Evolutionary conservation across 2,113 vertebrate genomes (phyloP).

Genomic region (Acanthochromis polyacanthus): DNA sequence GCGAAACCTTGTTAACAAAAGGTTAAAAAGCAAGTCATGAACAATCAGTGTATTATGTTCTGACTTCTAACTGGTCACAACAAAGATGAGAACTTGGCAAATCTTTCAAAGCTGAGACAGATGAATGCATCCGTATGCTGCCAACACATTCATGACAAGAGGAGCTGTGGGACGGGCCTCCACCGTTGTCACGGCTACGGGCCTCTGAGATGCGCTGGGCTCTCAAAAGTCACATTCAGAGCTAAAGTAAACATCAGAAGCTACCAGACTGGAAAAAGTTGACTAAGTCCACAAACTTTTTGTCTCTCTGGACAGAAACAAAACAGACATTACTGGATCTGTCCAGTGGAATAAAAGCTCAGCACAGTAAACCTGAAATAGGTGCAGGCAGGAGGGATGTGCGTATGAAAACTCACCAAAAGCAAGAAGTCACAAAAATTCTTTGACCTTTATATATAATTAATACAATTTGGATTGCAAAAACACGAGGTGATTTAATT

Average conservation of each 20-base stretch:
- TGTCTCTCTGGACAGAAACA: slow-evolving; percentile 70
- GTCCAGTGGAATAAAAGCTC: slow-evolving; percentile 49
- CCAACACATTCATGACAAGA: slow-evolving; percentile 54
- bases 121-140: slow-evolving; percentile 67
- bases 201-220: slow-evolving; percentile 63
- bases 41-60: slow-evolving; percentile 7
- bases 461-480: not conserved
- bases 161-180: slow-evolving; percentile 42
- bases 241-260: slow-evolving; percentile 82
- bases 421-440: not conserved
- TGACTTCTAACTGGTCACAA: slow-evolving; percentile 11
- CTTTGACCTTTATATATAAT: not conserved
- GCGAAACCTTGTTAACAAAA: not conserved
- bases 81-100: slow-evolving; percentile 48
- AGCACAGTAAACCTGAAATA: slow-evolving; percentile 26
- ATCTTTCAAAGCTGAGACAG: slow-evolving; percentile 41
- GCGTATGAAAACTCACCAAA: slow-evolving; percentile 3
- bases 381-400: not conserved
- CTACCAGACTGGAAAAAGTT: slow-evolving; percentile 85
- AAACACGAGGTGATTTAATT: not conserved
- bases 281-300: slow-evolving; percentile 82
- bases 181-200: slow-evolving; percentile 71
- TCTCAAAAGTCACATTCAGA: slow-evolving; percentile 82
- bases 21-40: not conserved
- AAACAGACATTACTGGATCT: slow-evolving; percentile 61